These are phyloP conservation scores for Lepisosteus osseus DNA, from an alignment of 2,113 vertebrate species.

Conservation along the genomic window DNA sequence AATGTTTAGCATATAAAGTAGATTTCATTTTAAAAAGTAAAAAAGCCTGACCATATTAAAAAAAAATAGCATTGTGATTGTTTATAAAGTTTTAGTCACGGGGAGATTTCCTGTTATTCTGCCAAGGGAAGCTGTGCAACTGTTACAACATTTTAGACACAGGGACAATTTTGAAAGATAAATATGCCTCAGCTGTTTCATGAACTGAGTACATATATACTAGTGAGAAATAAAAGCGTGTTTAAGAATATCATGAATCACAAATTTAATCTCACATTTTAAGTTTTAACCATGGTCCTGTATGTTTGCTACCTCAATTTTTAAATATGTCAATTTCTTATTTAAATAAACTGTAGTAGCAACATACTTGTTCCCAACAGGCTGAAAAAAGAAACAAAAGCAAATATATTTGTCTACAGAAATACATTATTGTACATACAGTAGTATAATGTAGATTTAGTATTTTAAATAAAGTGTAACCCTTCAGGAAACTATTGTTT, in stretches of 20 bases:
- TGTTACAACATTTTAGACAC: slow-evolving; percentile 35
- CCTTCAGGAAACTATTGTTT: too few species aligned
- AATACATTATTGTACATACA: too few species aligned
- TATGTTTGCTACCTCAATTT: too few species aligned
- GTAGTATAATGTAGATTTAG: too few species aligned
- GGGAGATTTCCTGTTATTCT: slow-evolving; percentile 26
- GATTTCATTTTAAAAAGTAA: slow-evolving; percentile 36
- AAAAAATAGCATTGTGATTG: slow-evolving; percentile 9
- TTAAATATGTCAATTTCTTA: too few species aligned
- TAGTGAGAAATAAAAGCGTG: slow-evolving; percentile 11
- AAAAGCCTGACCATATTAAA: slow-evolving; percentile 39
- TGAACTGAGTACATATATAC: slow-evolving; percentile 15
- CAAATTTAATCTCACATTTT: slow-evolving; percentile 6
- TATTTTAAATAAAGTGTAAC: too few species aligned
- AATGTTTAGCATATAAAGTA: slow-evolving; percentile 70
- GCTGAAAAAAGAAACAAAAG: too few species aligned
- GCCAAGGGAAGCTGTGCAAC: slow-evolving; percentile 10
- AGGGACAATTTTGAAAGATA: slow-evolving; percentile 50
- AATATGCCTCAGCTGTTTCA: slow-evolving; percentile 36
- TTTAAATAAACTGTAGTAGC: too few species aligned
- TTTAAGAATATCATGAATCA: slow-evolving; percentile 42
- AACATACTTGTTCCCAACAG: too few species aligned
- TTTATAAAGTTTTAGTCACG: slow-evolving; percentile 33
- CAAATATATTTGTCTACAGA: too few species aligned
- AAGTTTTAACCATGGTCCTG: too few species aligned